Evolutionary conservation across 1,140 invertebrate species (phyloP), one percentile per base, ranked within the genome.

Genomic region (Brachionus koreanus): DNA sequence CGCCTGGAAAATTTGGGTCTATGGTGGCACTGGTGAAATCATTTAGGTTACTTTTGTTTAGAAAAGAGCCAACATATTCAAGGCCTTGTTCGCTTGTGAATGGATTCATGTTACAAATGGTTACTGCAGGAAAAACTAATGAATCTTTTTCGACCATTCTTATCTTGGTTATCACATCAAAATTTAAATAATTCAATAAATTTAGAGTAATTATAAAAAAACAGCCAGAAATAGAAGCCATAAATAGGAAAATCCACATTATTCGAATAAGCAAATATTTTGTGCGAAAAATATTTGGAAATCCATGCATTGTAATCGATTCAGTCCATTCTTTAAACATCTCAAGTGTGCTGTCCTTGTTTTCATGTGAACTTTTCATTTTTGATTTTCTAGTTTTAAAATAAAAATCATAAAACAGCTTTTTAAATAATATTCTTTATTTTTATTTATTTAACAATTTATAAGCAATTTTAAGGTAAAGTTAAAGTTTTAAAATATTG

Each of bases 141-240:
- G 76, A 65, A 9, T 42, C 33, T 25, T 61, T 39, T 12, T 79
- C 76, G 0, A 79, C 13, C 5, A 79, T 13, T 39, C 76, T 2
- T 29, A 79, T 79, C 33, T 79, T 79, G 12, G 76, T 79, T 10
- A 65, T n/a, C 5, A 79, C 76, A 12, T 79, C 49, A 61, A 39
- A 79, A 5, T 39, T 23, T 13, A 57, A 42, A 65, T 35, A 79
- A 13, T 79, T 43, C 19, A 61, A 3, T 16, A 79, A 2, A 25
- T 25, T 61, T 79, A 13, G 5, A 37, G 12, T 35, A 0, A 79
- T 57, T 25, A 61, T 5, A 12, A n/a, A 61, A 61, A 57, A 57
- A 43, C 76, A 79, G 5, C 2, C 4, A 1, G 29, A 33, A 13
- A 5, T 63, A 25, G 76, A 61, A 25, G 9, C 19, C 2, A 57